Evolutionary conservation across 1,140 invertebrate species (phyloP).

Genomic region (Augochlora pura): DNA sequence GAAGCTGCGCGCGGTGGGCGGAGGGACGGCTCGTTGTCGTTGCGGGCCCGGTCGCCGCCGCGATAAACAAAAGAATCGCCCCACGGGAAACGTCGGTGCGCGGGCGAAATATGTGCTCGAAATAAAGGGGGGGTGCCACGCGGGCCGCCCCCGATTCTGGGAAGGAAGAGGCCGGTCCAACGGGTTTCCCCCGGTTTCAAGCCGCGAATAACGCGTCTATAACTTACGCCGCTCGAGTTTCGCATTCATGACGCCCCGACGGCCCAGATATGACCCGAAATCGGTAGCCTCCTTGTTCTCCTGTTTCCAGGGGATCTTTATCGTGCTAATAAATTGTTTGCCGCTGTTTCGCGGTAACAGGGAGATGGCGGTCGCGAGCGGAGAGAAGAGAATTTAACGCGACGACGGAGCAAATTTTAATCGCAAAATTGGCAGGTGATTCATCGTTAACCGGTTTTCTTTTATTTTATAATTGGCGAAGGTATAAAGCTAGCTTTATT

Average conservation of each 20-base stretch:
- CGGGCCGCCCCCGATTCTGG: background rate
- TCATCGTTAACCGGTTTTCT: too few species aligned
- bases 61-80: constrained; percentile 21
- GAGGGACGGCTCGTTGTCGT: background rate
- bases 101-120: background rate
- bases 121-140: background rate
- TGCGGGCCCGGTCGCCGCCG: background rate
- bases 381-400: too few species aligned
- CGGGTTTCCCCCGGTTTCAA: too few species aligned
- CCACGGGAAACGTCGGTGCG: background rate
- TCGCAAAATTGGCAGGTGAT: too few species aligned
- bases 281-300: background rate
- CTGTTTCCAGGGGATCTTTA: background rate
- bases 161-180: background rate
- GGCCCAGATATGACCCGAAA: background rate
- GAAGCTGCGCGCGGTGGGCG: too few species aligned
- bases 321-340: background rate
- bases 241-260: constrained; percentile 1
- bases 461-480: too few species aligned
- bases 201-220: constrained; percentile 4
- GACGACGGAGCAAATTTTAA: too few species aligned
- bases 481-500: too few species aligned
- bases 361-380: too few species aligned
- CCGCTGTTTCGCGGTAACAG: background rate
- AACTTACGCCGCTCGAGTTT: background rate